A percentile compares a stretch with the other conserved stretches of the same genome.
Evolutionary conservation across 2,113 vertebrate genomes (phyloP).

Genomic region (Hypanus sabinus): DNA sequence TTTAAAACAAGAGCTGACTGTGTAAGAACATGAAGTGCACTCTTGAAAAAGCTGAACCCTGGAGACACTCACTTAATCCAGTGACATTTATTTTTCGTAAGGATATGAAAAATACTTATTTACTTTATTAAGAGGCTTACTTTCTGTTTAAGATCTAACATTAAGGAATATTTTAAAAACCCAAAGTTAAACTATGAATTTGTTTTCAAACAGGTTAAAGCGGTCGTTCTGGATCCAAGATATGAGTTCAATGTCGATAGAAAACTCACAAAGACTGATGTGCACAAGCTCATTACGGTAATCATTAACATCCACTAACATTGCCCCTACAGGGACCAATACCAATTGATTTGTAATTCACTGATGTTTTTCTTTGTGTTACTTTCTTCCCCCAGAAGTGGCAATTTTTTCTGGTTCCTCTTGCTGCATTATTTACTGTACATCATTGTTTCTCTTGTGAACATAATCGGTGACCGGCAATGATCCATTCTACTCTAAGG

Average conservation of each 20-base stretch:
- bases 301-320: conserved; percentile 33
- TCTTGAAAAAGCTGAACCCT: neutral
- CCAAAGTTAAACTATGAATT: neutral
- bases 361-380: neutral
- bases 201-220: conserved; percentile 67
- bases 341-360: neutral
- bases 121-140: neutral
- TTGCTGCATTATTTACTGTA: neutral
- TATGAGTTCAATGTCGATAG: conserved; percentile 69
- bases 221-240: conserved; percentile 71
- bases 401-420: neutral
- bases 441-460: neutral
- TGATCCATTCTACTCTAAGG: neutral
- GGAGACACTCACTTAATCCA: neutral
- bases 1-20: neutral
- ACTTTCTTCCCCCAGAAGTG: neutral
- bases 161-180: too few species aligned
- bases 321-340: neutral
- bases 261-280: conserved; percentile 62
- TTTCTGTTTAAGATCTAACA: neutral
- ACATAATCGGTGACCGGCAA: too few species aligned
- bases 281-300: conserved; percentile 75
- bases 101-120: neutral
- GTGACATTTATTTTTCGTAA: neutral
- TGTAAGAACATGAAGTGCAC: neutral